Base-by-base conservation (phyloP, 2,113 vertebrate species). In the Anseranas semipalmata region DNA sequence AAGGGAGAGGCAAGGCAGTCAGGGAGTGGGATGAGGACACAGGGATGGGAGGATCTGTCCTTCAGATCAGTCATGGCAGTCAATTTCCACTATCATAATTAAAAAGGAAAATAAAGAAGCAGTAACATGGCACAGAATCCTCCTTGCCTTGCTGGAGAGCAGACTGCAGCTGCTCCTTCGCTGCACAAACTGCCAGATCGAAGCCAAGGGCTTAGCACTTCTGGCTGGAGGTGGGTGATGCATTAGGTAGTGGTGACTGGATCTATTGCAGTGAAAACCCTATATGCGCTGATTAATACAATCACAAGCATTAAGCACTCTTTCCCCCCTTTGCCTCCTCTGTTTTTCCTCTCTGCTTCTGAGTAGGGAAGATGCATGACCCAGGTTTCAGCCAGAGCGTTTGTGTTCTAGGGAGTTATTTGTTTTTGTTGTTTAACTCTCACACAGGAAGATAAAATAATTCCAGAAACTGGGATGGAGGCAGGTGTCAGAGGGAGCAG, bases 41-140 rank as follows among this genome's bases (percentile, higher is more conserved):
- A 45, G 50, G 52, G 46, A 37, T 28, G 41, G 59, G 58, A 65
- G 50, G 50, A 68, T 91, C 88, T 62, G 39, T 75, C 73, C 8
- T 39, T 72, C 81, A 82, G 70, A 59, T 95, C 45, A 8, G 68
- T 60, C 73, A 43, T 14, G 32, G 46, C 80, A 94, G 87, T 76
- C 93, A 68, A 21, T 85, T 95, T 78, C 68, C 28, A 27, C 66
- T 27, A 4, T 41, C n/a, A 25, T 85, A 89, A 94, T 94, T 81
- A 41, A 95, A 88, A 68, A 83, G 50, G 77, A 95, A 85, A 85
- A 85, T 48, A 87, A 89, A 89, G 79, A 88, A 90, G 81, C 33
- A 74, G 63, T 68, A 71, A 89, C 55, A 67, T 41, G 48, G 75
- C 87, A 96, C 85, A 72, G 82, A 93, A 95, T 85, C 59, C 74